Evolutionary conservation across 2,113 vertebrate species (phyloP).

Genomic region (Lophura nycthemera): DNA sequence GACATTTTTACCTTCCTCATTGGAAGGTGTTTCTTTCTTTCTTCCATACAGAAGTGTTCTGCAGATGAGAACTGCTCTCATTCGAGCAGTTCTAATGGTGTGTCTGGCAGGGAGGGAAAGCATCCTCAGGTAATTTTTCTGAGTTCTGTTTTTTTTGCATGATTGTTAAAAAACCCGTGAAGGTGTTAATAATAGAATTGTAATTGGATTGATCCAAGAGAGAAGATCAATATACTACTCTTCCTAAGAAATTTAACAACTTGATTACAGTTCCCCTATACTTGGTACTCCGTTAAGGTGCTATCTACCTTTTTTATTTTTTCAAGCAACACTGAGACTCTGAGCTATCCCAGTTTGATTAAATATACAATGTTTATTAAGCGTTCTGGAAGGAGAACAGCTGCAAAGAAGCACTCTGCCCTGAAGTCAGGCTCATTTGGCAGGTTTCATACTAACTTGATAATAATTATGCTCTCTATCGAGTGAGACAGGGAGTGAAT

Average conservation of each 20-base stretch:
- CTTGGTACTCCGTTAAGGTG: not conserved
- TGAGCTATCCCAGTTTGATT: conserved; percentile 3
- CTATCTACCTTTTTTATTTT: not conserved
- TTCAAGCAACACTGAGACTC: not conserved
- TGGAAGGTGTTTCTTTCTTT: not conserved
- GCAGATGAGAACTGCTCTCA: not conserved
- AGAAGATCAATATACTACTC: not conserved
- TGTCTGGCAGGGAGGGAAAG: not conserved
- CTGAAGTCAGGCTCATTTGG: conserved; percentile 48
- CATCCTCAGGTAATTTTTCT: conserved; percentile 47
- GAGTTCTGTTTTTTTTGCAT: conserved; percentile 29
- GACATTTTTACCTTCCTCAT: not conserved
- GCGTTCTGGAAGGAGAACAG: conserved; percentile 30
- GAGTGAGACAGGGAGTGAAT: conserved; percentile 35
- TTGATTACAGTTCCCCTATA: not conserved
- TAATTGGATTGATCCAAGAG: not conserved
- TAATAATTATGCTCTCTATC: conserved; percentile 53
- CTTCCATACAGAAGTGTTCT: not conserved
- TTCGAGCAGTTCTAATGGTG: not conserved
- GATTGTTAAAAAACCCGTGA: conserved; percentile 34
- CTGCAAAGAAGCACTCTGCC: conserved; percentile 42
- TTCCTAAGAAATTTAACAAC: not conserved
- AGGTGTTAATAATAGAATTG: conserved; percentile 46
- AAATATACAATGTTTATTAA: conserved; percentile 43
- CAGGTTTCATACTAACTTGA: conserved; percentile 51